Conservation (phyloP, 2,113 vertebrate species). For the Sakesphorus luctuosus region DNA sequence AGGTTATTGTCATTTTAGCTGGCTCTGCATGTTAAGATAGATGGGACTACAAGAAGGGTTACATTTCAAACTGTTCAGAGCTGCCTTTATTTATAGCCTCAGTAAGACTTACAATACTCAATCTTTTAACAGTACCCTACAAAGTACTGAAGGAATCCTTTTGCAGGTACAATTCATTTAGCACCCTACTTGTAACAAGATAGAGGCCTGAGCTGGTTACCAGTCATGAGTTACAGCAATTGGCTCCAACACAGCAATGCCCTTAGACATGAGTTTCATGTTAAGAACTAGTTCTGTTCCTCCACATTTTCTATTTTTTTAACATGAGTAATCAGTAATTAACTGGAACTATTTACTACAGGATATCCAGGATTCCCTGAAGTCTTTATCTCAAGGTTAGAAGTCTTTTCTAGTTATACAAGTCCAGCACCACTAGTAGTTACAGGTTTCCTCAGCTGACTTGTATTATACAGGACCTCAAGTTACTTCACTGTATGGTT, state of each 20-base stretch:
- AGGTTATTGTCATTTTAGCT: not conserved
- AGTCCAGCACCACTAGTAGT: not conserved
- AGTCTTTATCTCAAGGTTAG: not conserved
- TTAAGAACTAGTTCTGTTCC: not conserved
- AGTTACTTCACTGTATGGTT: not conserved
- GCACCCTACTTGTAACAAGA: not conserved
- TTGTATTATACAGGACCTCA: not conserved
- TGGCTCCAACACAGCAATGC: not conserved
- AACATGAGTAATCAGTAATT: not conserved
- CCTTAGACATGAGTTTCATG: not conserved
- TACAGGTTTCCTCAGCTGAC: not conserved
- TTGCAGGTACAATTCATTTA: not conserved
- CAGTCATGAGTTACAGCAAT: not conserved
- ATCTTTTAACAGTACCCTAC: not conserved
- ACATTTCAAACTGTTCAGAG: not conserved
- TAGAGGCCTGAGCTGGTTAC: not conserved
- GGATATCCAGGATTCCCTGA: not conserved
- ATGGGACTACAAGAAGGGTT: not conserved
- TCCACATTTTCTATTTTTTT: not conserved
- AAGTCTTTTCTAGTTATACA: not conserved
- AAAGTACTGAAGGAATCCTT: not conserved
- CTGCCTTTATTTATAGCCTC: constrained; percentile 4
- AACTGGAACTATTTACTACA: not conserved
- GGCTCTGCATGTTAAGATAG: not conserved
- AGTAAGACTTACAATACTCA: not conserved